Percentiles rank a stretch among this genome's conserved stretches.
These are phyloP conservation scores for Pituophis catenifer DNA, from an alignment of 2,113 vertebrate species.

Conservation along the genomic window DNA sequence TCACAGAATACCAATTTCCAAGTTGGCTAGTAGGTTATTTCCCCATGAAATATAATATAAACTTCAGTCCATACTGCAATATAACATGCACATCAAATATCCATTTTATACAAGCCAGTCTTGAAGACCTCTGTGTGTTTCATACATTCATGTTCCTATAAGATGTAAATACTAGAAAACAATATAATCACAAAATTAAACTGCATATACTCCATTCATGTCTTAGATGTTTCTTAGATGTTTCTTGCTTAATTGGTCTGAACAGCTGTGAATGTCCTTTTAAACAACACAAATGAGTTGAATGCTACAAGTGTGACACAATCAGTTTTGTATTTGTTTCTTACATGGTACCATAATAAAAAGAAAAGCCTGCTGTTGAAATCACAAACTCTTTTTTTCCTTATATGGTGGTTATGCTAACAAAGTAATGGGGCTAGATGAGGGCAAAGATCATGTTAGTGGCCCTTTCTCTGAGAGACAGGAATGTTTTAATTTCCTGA, in stretches of 20 bases:
- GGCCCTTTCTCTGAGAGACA: constrained; percentile 37
- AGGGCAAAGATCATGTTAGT: constrained; percentile 30
- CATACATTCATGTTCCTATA: not conserved
- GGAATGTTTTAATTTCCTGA: constrained; percentile 57
- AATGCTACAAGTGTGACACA: constrained; percentile 4
- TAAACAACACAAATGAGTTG: constrained; percentile 6
- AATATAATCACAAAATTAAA: not conserved
- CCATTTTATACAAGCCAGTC: not conserved
- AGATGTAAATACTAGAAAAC: not conserved
- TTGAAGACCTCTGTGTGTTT: not conserved
- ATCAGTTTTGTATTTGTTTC: constrained; percentile 56
- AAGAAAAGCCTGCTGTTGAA: constrained; percentile 36
- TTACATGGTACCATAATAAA: constrained; percentile 53
- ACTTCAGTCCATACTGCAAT: not conserved
- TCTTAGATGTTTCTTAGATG: not conserved
- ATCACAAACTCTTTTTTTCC: constrained; percentile 47
- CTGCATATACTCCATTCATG: not conserved
- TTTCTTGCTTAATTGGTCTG: not conserved
- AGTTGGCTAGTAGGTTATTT: not conserved
- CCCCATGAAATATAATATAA: not conserved
- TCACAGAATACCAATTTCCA: not conserved
- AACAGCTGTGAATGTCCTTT: constrained; percentile 29
- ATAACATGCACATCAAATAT: not conserved
- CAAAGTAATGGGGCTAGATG: constrained; percentile 29
- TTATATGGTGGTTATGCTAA: constrained; percentile 64